Percentiles rank a stretch among this genome's conserved stretches.
These are phyloP conservation scores for Ophion ventricosus DNA, from an alignment of 2,888 invertebrate species.

Conservation along the genomic window DNA sequence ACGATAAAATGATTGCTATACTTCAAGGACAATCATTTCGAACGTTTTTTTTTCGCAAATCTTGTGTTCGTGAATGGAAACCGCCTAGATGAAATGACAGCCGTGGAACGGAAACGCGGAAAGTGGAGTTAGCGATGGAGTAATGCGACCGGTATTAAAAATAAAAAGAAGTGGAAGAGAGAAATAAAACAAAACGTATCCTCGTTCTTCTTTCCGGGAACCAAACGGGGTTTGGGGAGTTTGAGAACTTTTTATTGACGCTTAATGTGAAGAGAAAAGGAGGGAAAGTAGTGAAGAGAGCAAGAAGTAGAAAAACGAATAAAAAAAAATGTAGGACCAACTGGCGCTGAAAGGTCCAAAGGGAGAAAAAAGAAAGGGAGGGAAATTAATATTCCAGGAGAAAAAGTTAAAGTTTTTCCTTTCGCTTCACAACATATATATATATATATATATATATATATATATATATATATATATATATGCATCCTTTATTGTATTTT, in stretches of 20 bases:
- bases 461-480: background rate
- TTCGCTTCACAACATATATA: slow-evolving; percentile 14
- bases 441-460: slow-evolving; percentile 7
- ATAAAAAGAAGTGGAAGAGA: slow-evolving; percentile 1
- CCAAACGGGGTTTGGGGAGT: slow-evolving; percentile 30
- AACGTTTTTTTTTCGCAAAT: slow-evolving; percentile 14
- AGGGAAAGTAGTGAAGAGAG: slow-evolving; percentile 24
- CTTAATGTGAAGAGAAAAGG: slow-evolving; percentile 33
- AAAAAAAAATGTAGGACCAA: background rate
- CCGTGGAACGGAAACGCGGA: background rate
- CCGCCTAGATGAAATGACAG: background rate
- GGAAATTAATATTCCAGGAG: slow-evolving; percentile 58
- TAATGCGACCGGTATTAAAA: slow-evolving; percentile 9
- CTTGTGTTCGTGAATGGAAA: background rate
- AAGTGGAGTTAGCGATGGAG: background rate
- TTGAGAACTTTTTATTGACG: slow-evolving; percentile 60
- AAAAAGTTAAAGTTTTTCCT: slow-evolving; percentile 49
- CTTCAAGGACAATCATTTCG: slow-evolving; percentile 20
- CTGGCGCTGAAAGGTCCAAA: slow-evolving; percentile 17
- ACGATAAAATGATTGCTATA: slow-evolving; percentile 30
- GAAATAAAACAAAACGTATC: slow-evolving; percentile 20
- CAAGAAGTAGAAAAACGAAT: slow-evolving; percentile 2
- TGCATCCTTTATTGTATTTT: slow-evolving; percentile 1
- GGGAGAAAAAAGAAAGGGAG: slow-evolving; percentile 3
- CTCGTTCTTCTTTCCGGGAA: slow-evolving; percentile 12